A percentile compares a stretch with the other conserved stretches of the same genome.
phyloP scores from a whole-genome alignment of 2,113 vertebrate species.

The Chascanopsetta lugubris region DNA sequence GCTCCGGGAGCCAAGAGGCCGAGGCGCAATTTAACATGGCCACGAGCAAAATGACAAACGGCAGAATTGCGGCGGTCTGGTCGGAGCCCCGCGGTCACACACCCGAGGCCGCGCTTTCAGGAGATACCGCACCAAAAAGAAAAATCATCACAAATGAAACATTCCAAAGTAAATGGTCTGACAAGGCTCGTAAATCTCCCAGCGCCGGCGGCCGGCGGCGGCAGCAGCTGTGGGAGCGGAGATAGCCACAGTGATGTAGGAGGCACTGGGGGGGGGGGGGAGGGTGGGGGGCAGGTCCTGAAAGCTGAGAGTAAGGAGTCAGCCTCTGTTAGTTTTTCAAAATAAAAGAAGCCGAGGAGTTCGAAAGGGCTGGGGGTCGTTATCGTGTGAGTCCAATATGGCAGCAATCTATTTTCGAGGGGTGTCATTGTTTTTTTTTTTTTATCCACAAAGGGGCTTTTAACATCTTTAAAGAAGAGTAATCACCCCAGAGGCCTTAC shows the following conservation, averaged over 20 bases:
- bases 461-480: not conserved
- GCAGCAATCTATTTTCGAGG: slow-evolving; percentile 6
- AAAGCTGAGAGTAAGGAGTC: too few species aligned
- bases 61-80: slow-evolving; percentile 30
- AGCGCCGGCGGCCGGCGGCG: slow-evolving; percentile 41
- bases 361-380: not conserved
- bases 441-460: slow-evolving; percentile 1
- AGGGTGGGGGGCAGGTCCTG: slow-evolving; percentile 17
- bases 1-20: slow-evolving; percentile 49
- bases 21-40: slow-evolving; percentile 64
- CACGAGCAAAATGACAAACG: slow-evolving; percentile 49
- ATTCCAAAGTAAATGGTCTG: slow-evolving; percentile 64
- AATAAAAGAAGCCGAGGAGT: slow-evolving; percentile 39
- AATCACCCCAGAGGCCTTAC: not conserved
- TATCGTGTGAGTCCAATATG: slow-evolving; percentile 19
- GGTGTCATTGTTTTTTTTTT: slow-evolving; percentile 7
- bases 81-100: slow-evolving; percentile 24
- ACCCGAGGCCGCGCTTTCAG: slow-evolving; percentile 7
- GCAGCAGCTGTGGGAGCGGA: slow-evolving; percentile 53
- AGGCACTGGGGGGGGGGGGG: slow-evolving; percentile 19
- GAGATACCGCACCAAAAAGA: slow-evolving; percentile 16
- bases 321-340: slow-evolving; percentile 32
- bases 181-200: slow-evolving; percentile 65
- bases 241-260: slow-evolving; percentile 40
- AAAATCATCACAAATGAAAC: slow-evolving; percentile 59